Evolutionary conservation across 2,888 invertebrate species (phyloP), one percentile per base, ranked within the genome.

Genomic region (Globia sparganii): DNA sequence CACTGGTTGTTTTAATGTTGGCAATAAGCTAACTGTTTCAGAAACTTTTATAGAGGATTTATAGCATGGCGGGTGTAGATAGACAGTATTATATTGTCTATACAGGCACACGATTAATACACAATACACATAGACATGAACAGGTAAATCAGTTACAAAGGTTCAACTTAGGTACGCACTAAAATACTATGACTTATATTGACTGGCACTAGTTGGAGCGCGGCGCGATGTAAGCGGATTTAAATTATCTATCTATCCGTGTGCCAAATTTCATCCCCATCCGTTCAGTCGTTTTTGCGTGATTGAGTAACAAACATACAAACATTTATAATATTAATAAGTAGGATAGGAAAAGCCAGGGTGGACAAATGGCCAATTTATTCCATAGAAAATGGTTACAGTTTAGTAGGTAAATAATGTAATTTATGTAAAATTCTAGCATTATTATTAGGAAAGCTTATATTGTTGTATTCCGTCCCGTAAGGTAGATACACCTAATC

Each of bases 391-490:
- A 43, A 43, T 21, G 4, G 5, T 65, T 40, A 28, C 28, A 65
- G 40, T 43, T 40, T 65, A 40, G 18, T 28, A 28, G 9, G n/a
- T 61, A 25, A 61, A 34, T 34, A 61, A 61, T 11, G 31, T 5
- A n/a, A 37, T 37, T n/a, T n/a, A 64, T n/a, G 5, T 40, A 43
- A 65, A 28, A 40, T 40, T n/a, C 18, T n/a, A 43, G 21, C 9
- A 25, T 11, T n/a, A n/a, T n/a, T n/a, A n/a, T n/a, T 15, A 61
- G 25, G 28, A 68, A 68, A 65, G 25, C 53, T 78, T 49, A 72
- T 53, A n/a, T n/a, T n/a, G n/a, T n/a, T n/a, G n/a, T 71, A 65
- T 43, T 43, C 40, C 40, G 3, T 11, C 43, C 11, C 9, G 21
- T 43, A 0, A 43, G 11, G n/a, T n/a, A 40, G 2, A 49, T 40